Percentiles rank a stretch among this genome's conserved stretches.
Evolutionary conservation across 2,888 invertebrate genomes (phyloP).

Genomic region (Drosophila lacicola): DNA sequence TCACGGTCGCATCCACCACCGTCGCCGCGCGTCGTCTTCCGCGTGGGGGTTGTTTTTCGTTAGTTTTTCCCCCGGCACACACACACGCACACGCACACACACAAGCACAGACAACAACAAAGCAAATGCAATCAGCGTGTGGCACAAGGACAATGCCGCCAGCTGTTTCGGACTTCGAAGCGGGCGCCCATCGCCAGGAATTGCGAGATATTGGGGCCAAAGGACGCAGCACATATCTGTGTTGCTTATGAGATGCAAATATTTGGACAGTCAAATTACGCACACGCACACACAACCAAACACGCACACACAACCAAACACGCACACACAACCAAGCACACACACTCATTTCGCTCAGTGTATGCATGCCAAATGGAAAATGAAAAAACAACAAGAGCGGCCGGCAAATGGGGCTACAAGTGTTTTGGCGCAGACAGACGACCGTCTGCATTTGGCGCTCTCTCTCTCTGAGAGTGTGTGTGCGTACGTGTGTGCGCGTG

Average conservation of each 20-base stretch:
- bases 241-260: conserved; percentile 72
- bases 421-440: conserved; percentile 57
- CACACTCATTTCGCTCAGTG: conserved; percentile 38
- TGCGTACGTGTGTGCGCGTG: neutral
- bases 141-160: conserved; percentile 51
- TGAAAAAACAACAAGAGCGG: conserved; percentile 21
- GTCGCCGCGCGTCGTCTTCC: conserved; percentile 17
- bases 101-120: conserved; percentile 32
- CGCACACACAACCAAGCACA: conserved; percentile 1
- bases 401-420: conserved; percentile 64
- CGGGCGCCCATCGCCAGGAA: conserved; percentile 1
- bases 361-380: conserved; percentile 36
- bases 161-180: conserved; percentile 60
- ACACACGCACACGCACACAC: conserved; percentile 6
- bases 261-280: conserved; percentile 54
- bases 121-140: conserved; percentile 70
- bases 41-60: conserved; percentile 66
- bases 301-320: conserved; percentile 1
- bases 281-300: conserved; percentile 10
- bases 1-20: conserved; percentile 60
- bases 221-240: conserved; percentile 12
- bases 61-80: conserved; percentile 58
- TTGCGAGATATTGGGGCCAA: conserved; percentile 1
- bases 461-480: neutral
- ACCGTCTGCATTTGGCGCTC: conserved; percentile 29